phyloP scores from a whole-genome alignment of 92 coral and sea anemone genomes.

The Zoanthus gigantus region DNA sequence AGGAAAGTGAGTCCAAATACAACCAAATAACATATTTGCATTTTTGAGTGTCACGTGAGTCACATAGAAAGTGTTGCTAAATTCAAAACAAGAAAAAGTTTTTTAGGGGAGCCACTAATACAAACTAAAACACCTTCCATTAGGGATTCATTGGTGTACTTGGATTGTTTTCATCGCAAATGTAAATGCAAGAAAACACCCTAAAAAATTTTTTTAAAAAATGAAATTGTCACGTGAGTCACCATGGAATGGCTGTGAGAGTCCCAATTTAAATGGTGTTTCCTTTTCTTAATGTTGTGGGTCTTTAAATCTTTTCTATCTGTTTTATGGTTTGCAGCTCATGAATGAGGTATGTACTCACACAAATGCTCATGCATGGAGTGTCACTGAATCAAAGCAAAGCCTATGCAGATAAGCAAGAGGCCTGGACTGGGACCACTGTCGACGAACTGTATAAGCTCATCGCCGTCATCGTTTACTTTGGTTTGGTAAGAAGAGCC shows the following conservation, averaged over 20 bases:
- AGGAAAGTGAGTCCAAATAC: slow-evolving; percentile 47
- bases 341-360: slow-evolving; percentile 54
- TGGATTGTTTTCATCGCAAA: slow-evolving; percentile 24
- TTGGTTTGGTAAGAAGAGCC: slow-evolving; percentile 71
- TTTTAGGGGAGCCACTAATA: slow-evolving; percentile 23
- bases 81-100: slow-evolving; percentile 15
- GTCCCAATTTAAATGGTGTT: no score
- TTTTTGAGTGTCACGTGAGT: slow-evolving; percentile 50
- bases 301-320: slow-evolving; percentile 63
- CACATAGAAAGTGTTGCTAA: slow-evolving; percentile 36
- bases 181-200: slow-evolving; percentile 22
- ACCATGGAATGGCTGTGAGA: slow-evolving; percentile 40
- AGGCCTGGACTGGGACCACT: slow-evolving; percentile 64
- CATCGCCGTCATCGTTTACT: slow-evolving; percentile 64
- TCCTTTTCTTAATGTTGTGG: no score
- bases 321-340: slow-evolving; percentile 66
- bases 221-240: slow-evolving; percentile 48
- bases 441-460: slow-evolving; percentile 70
- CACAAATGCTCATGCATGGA: slow-evolving; percentile 72
- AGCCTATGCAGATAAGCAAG: slow-evolving; percentile 17
- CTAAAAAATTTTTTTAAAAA: not conserved
- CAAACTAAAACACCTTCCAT: slow-evolving; percentile 44
- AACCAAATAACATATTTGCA: slow-evolving; percentile 31
- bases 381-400: slow-evolving; percentile 34
- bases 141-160: slow-evolving; percentile 22